Base-by-base conservation (phyloP, 1,140 invertebrate species). In the Aphelinus atriplicis region DNA sequence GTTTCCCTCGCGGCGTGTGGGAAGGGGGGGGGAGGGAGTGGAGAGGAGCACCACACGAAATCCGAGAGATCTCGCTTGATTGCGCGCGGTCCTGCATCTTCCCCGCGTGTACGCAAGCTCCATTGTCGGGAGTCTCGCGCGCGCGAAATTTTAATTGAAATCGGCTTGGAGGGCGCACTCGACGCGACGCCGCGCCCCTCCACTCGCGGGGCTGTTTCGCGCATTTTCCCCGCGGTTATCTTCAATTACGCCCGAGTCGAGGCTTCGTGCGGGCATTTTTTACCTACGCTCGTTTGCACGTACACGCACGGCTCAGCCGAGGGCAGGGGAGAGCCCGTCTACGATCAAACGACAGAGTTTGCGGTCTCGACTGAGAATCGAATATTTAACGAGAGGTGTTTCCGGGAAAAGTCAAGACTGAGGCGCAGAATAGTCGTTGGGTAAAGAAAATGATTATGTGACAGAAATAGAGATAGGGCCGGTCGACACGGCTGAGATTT, bases 81-180 rank as follows among this genome's bases (percentile, higher is more conserved):
- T 66, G 63, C 71, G 7, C 71, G 71, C 48, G 68, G 46, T 26
- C 9, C 51, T n/a, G 57, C 70, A 64, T 72, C 62, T 72, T 65
- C 50, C 60, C 4, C 58, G 9, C 4, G 51, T 9, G 51, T 3
- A 26, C 45, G 50, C 47, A 1, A 53, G 5, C 60, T 64, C 70
- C 71, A 73, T 73, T 73, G 71, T 73, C 10, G 56, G 48, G 64
- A 60, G 51, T 9, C 53, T 73, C 67, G 64, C 63, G 61, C 67
- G 64, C 63, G 61, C 71, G 61, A 73, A 67, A 73, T 73, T 73
- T 73, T 73, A 73, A 73, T 73, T 73, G 71, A 67, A 73, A 73
- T 66, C 71, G 71, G 71, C 71, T 9, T 73, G 47, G 57, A 67
- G 71, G 55, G 43, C 69, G 57, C 57, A 57, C 26, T 0, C 6